Evolutionary conservation across 2,888 invertebrate species (phyloP).

Genomic region (Calameuta filiformis): DNA sequence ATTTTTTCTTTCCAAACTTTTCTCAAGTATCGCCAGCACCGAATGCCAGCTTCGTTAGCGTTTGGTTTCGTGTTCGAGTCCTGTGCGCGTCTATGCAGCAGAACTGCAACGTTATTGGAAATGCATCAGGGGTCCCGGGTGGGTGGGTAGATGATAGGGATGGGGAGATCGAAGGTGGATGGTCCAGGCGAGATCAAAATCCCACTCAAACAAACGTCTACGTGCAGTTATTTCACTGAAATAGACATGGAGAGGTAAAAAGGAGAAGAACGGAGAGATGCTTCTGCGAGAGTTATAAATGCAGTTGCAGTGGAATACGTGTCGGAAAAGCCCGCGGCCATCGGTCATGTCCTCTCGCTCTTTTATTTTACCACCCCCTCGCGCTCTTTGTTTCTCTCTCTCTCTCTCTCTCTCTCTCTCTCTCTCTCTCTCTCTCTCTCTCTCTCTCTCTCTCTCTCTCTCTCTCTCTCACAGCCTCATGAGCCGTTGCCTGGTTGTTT

Average conservation of each 20-base stretch:
- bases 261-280: slow-evolving; percentile 14
- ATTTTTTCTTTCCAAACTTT: too few relatives aligned
- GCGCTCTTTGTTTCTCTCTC: not conserved
- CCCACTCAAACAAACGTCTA: slow-evolving; percentile 42
- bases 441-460: slow-evolving; percentile 13
- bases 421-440: slow-evolving; percentile 8
- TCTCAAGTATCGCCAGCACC: too few relatives aligned
- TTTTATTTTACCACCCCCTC: not conserved
- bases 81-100: not conserved
- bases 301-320: slow-evolving; percentile 8
- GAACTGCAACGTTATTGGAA: slow-evolving; percentile 46
- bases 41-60: not conserved
- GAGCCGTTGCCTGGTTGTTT: not conserved
- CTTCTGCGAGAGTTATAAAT: slow-evolving; percentile 1
- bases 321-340: slow-evolving; percentile 11
- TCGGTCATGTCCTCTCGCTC: slow-evolving; percentile 7
- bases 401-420: slow-evolving; percentile 12
- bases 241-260: slow-evolving; percentile 14
- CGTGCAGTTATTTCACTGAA: slow-evolving; percentile 30
- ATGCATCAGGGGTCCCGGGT: slow-evolving; percentile 44
- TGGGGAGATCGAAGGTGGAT: slow-evolving; percentile 21
- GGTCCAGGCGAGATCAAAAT: slow-evolving; percentile 33
- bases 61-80: not conserved
- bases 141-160: slow-evolving; percentile 11
- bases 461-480: slow-evolving; percentile 16